Percentiles rank a stretch among this genome's conserved stretches.
phyloP scores from a whole-genome alignment of 2,797 vertebrate genomes.

The Euthynnus affinis region DNA sequence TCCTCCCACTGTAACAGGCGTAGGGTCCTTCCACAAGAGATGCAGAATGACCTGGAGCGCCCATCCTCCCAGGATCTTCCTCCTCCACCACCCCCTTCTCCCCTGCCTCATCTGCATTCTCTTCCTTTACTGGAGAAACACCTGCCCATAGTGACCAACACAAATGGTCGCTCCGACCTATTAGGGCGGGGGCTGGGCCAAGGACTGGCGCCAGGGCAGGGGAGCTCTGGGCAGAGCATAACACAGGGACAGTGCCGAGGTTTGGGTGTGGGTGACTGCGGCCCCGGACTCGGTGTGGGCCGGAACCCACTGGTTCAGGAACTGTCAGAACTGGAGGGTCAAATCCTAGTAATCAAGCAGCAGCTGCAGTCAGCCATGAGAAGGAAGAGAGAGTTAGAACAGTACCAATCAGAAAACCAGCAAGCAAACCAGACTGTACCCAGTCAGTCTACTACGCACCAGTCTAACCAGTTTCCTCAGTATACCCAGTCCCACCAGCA shows the following conservation, averaged over 20 bases:
- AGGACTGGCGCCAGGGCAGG: conserved; percentile 55
- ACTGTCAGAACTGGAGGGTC: conserved; percentile 93
- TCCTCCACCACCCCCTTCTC: conserved; percentile 59
- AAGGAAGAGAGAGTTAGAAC: conserved; percentile 95
- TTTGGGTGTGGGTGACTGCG: conserved; percentile 60
- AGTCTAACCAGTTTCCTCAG: conserved; percentile 74
- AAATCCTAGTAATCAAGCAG: conserved; percentile 95
- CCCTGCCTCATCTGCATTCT: conserved; percentile 64
- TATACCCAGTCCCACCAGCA: conserved; percentile 77
- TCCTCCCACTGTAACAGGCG: conserved; percentile 86
- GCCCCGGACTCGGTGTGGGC: conserved; percentile 66
- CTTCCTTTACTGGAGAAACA: conserved; percentile 87
- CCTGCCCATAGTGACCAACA: conserved; percentile 85
- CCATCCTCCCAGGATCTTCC: conserved; percentile 86
- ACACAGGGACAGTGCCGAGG: conserved; percentile 57
- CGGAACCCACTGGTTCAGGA: conserved; percentile 91
- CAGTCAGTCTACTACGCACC: conserved; percentile 64
- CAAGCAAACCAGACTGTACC: conserved; percentile 83
- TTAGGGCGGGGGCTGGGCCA: conserved; percentile 80
- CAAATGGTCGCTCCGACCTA: conserved; percentile 93
- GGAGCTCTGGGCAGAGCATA: conserved; percentile 44
- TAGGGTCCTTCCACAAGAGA: conserved; percentile 86
- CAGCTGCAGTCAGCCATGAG: conserved; percentile 95
- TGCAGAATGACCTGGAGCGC: conserved; percentile 87
- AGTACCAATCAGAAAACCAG: conserved; percentile 86